phyloP scores from a whole-genome alignment of 2,113 vertebrate genomes.

The Callaeas wilsoni region DNA sequence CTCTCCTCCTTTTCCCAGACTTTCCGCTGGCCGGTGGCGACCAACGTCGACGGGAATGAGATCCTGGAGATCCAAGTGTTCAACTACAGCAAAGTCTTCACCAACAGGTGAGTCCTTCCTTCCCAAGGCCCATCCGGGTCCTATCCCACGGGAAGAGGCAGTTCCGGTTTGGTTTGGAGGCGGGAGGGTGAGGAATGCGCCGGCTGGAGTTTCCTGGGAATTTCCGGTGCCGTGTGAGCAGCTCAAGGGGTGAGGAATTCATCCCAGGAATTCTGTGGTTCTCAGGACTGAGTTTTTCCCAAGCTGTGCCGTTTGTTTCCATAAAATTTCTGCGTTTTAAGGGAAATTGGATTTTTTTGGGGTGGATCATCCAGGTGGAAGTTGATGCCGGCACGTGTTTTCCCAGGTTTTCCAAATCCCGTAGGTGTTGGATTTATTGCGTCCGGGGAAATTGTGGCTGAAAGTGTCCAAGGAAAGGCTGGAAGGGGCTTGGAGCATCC shows the following conservation, averaged over 20 bases:
- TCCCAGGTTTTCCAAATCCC: not conserved
- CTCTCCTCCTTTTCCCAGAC: slow-evolving; percentile 60
- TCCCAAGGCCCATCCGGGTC: accelerated
- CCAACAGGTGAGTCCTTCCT: slow-evolving; percentile 82
- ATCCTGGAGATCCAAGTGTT: slow-evolving; percentile 93
- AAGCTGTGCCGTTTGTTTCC: accelerated
- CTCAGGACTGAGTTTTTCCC: accelerated
- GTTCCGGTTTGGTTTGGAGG: accelerated
- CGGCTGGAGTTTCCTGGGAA: not conserved
- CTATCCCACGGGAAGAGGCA: accelerated
- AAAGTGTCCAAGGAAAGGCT: not conserved
- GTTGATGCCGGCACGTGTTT: not conserved
- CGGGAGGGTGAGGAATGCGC: accelerated
- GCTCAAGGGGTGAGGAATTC: not conserved
- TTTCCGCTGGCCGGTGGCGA: slow-evolving; percentile 91
- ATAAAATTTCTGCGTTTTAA: accelerated
- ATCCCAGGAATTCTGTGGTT: accelerated
- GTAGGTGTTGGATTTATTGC: not conserved
- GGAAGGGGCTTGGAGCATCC: not conserved
- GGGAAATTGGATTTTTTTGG: not conserved
- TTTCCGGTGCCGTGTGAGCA: accelerated
- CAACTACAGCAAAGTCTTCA: slow-evolving; percentile 98
- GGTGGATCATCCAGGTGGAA: not conserved
- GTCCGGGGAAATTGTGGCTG: not conserved
- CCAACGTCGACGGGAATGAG: slow-evolving; percentile 84